Percentiles rank a stretch among this genome's conserved stretches.
phyloP scores from a whole-genome alignment of 2,888 invertebrate genomes.

The Himalopsyche anomala region DNA sequence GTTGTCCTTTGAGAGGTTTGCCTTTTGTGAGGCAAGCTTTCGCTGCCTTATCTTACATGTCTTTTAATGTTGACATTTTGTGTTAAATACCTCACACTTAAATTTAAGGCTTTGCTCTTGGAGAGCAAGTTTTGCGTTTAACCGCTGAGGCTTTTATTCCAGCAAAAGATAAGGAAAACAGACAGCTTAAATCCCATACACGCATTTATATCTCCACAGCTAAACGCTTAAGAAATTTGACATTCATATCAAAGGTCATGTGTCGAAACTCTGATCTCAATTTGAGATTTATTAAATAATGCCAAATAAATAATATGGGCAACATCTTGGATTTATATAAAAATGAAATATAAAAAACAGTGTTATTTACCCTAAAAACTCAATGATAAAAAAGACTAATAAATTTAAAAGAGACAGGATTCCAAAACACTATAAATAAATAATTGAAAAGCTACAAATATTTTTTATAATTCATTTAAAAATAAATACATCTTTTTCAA shows the following conservation, averaged over 20 bases:
- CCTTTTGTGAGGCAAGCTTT: constrained; percentile 15
- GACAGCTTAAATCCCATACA: not conserved
- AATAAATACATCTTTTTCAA: no score
- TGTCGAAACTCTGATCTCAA: no score
- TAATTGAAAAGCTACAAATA: no score
- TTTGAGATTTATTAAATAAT: no score
- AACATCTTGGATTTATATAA: no score
- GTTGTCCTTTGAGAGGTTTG: constrained; percentile 5
- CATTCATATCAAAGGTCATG: not conserved
- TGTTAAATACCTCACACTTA: constrained; percentile 34
- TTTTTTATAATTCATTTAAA: no score
- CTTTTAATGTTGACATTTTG: constrained; percentile 34
- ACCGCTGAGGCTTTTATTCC: constrained; percentile 6
- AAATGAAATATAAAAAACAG: no score
- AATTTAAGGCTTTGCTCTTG: constrained; percentile 13
- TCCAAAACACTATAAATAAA: no score
- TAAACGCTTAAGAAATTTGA: not conserved
- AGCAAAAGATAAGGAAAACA: constrained; percentile 9
- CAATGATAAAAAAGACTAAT: no score
- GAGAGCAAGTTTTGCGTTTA: constrained; percentile 20
- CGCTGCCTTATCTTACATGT: constrained; percentile 13
- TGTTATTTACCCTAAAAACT: no score
- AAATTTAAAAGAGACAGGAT: no score
- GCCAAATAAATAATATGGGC: no score
- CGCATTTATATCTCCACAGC: not conserved